Evolutionary conservation across 1,140 invertebrate species (phyloP), one percentile per base, ranked within the genome.

Genomic region (Idris sp.): DNA sequence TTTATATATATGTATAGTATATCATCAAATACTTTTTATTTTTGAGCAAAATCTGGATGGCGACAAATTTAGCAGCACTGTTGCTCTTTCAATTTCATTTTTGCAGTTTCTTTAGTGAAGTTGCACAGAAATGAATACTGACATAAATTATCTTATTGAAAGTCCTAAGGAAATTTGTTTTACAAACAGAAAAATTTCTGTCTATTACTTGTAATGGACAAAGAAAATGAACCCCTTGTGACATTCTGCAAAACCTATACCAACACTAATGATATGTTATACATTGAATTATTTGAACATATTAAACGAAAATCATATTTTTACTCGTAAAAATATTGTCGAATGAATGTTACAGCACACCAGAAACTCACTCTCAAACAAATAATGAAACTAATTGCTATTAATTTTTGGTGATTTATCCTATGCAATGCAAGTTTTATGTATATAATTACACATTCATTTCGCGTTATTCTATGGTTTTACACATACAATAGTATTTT

Each of bases 31-130:
- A 72, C 33, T 62, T 72, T n/a, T n/a, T 62, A 7, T 62, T 68
- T 19, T 75, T 75, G 72, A 75, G 72, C 64, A 68, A 69, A 75
- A 58, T 68, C 64, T 69, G 64, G 64, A 75, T 58, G 54, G 62
- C 54, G 36, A 43, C 44, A 44, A 75, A 75, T 64, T 64, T 69
- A 59, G 33, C 44, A 74, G 53, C 35, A 53, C 59, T 28, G 31
- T 48, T 40, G 11, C 22, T 40, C 43, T 41, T 49, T 44, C 28
- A 30, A 10, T 65, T 33, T 49, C 16, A 14, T 36, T 35, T 35
- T 31, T 18, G 11, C 1, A 14, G 11, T 26, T 38, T 22, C 6
- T 22, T 22, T 6, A 2, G 6, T 22, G 3, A 22, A 22, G 19
- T 6, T 22, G 3, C 6, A 22, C 6, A 22, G 6, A 22, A 33